Evolutionary conservation across 2,797 vertebrate genomes (phyloP).

Genomic region (Anguilla pacifica): DNA sequence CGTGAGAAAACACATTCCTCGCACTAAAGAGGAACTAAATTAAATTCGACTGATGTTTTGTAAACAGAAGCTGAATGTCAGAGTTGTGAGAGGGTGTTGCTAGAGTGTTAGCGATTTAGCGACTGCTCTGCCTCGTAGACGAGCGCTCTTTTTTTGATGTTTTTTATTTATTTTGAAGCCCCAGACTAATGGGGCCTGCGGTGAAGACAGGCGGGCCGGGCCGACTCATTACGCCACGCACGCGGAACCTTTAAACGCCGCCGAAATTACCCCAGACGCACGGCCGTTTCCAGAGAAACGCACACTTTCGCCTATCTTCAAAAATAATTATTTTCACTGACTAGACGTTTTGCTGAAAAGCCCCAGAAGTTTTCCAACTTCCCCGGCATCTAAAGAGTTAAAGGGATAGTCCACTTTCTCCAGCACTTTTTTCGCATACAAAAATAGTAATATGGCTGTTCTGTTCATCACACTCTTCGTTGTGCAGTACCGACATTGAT

Average conservation of each 20-base stretch:
- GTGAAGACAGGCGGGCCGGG: neutral
- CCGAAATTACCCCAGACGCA: neutral
- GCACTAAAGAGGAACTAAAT: neutral
- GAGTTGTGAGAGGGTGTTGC: neutral
- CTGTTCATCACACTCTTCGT: neutral
- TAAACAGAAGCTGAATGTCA: constrained; percentile 15
- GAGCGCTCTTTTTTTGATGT: neutral
- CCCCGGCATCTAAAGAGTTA: neutral
- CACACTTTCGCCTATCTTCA: neutral
- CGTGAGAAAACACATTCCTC: neutral
- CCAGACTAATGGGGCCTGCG: neutral
- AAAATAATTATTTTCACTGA: neutral
- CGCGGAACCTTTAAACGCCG: neutral
- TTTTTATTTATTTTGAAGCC: neutral
- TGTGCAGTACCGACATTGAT: neutral
- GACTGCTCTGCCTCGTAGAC: no score
- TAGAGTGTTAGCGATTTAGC: neutral
- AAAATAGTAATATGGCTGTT: no score
- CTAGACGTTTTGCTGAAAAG: neutral
- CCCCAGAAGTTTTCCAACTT: neutral
- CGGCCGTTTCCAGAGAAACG: neutral
- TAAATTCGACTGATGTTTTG: neutral
- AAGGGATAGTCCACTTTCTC: neutral
- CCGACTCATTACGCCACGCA: neutral
- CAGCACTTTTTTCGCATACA: neutral